phyloP scores from a whole-genome alignment of 2,113 vertebrate genomes.

The Silurus asotus region DNA sequence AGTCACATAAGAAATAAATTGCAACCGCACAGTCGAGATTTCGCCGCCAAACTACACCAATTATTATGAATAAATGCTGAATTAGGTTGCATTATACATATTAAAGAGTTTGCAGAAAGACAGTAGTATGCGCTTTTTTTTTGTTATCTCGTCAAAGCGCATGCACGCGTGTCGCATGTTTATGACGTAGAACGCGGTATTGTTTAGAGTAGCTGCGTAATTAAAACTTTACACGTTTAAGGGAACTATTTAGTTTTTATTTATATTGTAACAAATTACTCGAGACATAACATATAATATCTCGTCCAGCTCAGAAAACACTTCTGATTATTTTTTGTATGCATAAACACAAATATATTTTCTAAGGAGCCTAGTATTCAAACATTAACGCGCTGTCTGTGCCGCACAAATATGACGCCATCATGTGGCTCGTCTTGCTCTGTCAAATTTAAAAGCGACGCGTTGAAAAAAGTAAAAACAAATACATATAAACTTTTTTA shows the following conservation, averaged over 20 bases:
- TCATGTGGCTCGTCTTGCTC: no score
- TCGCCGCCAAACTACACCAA: background rate
- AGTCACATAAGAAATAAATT: background rate
- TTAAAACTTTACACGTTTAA: background rate
- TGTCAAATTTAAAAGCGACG: background rate
- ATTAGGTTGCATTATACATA: no score
- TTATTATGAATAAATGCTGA: no score
- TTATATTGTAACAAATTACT: background rate
- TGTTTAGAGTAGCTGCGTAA: background rate
- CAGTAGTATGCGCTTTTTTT: background rate
- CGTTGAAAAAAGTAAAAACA: background rate
- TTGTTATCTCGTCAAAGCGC: background rate
- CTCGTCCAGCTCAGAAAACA: background rate
- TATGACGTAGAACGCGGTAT: background rate
- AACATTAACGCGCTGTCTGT: background rate
- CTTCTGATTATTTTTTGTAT: background rate
- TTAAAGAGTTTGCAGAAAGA: background rate
- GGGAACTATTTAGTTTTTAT: no score
- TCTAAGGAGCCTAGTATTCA: background rate
- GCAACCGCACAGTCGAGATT: background rate
- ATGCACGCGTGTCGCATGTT: background rate
- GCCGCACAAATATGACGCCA: conserved; percentile 2
- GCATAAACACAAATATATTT: background rate
- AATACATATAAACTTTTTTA: no score
- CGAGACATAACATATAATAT: background rate